phyloP scores from a whole-genome alignment of 1,140 invertebrate genomes.

The Choristoneura fumiferana region DNA sequence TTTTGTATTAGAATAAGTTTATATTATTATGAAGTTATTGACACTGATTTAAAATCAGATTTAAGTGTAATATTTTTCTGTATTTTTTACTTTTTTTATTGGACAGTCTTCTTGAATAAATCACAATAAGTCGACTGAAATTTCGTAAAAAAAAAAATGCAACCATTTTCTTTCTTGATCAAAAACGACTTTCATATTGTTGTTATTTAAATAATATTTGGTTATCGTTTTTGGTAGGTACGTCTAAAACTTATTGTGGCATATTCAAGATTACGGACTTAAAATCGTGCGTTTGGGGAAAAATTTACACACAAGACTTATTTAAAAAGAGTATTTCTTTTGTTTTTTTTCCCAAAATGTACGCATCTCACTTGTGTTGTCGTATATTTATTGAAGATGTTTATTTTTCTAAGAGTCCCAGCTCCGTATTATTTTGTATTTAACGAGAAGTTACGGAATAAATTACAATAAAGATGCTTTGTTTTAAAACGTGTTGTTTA shows the following conservation, averaged over 20 bases:
- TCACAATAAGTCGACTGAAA: not conserved
- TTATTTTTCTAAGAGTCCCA: slow-evolving; percentile 66
- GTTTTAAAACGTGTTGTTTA: slow-evolving; percentile 48
- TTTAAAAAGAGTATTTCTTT: not conserved
- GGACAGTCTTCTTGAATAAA: not conserved
- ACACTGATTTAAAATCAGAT: slow-evolving; percentile 61
- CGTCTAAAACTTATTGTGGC: no score
- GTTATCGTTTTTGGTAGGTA: no score
- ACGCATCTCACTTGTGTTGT: slow-evolving; percentile 30
- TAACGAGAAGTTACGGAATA: slow-evolving; percentile 55
- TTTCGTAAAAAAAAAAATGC: no score
- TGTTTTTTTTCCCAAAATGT: slow-evolving; percentile 29
- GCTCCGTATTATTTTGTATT: slow-evolving; percentile 62
- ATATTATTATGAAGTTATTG: slow-evolving; percentile 37
- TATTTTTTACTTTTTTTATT: slow-evolving; percentile 40
- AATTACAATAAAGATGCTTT: slow-evolving; percentile 73
- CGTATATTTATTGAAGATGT: slow-evolving; percentile 70
- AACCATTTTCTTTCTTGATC: no score
- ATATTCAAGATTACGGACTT: no score
- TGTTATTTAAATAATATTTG: no score
- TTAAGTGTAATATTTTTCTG: slow-evolving; percentile 34
- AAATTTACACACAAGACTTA: no score
- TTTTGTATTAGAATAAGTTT: slow-evolving; percentile 54
- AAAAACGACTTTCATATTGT: no score
- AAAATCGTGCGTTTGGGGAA: no score